Conservation (phyloP, 2,797 vertebrate genomes). For the Vireo griseus region DNA sequence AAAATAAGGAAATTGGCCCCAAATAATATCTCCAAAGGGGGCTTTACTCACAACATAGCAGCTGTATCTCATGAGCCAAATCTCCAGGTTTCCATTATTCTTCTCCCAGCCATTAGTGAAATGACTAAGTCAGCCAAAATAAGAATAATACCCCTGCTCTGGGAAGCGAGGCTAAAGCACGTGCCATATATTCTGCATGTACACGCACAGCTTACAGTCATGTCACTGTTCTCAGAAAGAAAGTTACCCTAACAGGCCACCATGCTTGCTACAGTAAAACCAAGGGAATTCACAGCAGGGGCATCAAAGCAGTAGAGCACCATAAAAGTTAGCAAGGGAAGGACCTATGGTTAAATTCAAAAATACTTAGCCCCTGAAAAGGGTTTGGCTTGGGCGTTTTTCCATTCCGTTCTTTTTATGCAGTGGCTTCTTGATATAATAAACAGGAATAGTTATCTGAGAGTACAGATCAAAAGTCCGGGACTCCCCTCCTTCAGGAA, state of each 20-base stretch:
- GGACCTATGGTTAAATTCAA: neutral
- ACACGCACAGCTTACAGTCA: neutral
- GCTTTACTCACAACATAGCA: neutral
- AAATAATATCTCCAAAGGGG: constrained; percentile 23
- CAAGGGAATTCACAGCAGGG: neutral
- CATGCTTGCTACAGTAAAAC: neutral
- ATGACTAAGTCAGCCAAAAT: neutral
- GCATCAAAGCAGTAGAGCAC: neutral
- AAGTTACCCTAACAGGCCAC: neutral
- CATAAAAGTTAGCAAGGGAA: neutral
- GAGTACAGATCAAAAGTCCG: neutral
- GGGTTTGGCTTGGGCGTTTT: neutral
- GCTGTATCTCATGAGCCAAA: constrained; percentile 27
- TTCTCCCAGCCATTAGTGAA: neutral
- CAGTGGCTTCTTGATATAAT: neutral
- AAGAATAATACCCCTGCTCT: constrained; percentile 1
- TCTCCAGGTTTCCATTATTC: constrained; percentile 30
- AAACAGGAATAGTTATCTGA: neutral
- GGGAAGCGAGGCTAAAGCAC: neutral
- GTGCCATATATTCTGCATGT: neutral
- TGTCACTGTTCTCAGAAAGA: neutral
- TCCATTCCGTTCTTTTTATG: neutral
- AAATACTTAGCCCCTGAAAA: neutral
- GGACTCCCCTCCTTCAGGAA: neutral
- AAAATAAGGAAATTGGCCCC: constrained; percentile 35